Evolutionary conservation across 1,140 invertebrate species (phyloP), one percentile per base, ranked within the genome.

Genomic region (Apis florea): DNA sequence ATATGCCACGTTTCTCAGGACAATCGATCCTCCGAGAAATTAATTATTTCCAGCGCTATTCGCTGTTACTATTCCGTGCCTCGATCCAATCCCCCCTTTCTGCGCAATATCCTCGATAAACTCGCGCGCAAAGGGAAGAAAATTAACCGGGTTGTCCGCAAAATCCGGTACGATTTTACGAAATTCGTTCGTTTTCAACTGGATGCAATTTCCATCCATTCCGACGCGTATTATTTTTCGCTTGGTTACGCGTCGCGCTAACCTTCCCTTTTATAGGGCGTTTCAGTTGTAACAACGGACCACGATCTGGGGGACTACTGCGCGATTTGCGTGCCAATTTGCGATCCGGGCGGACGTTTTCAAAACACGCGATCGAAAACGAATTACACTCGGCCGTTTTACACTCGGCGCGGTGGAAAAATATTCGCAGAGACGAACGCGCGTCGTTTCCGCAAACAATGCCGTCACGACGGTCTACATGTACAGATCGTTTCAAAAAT

Each of bases 351-450:
- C 49, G 72, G 72, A 19, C 49, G 47, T 40, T 80, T 56, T 31
- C 31, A n/a, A 80, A 49, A 53, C 68, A n/a, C 26, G n/a, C 61
- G 53, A 74, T 75, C 63, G 40, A 24, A 74, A 74, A 40, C 71
- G 64, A 51, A 80, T 54, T 72, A 63, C 58, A 51, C 2, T 64
- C 47, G 31, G n/a, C 19, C 49, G 61, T 74, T 66, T 56, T n/a
- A n/a, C n/a, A 58, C 49, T n/a, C n/a, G 0, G 0, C 1, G 11
- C 26, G 11, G 12, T 12, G 12, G 1, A 8, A 8, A 15, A 59
- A 12, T 40, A 40, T 40, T 40, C 21, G 56, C 12, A 8, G 6
- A 2, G n/a, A 8, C 13, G 8, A 10, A 58, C 31, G n/a, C 56
- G 56, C 21, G 12, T 6, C 54, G 2, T 13, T 26, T 31, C 47